Base-by-base conservation (phyloP, 2,113 vertebrate species). In the Myxocyprinus asiaticus region DNA sequence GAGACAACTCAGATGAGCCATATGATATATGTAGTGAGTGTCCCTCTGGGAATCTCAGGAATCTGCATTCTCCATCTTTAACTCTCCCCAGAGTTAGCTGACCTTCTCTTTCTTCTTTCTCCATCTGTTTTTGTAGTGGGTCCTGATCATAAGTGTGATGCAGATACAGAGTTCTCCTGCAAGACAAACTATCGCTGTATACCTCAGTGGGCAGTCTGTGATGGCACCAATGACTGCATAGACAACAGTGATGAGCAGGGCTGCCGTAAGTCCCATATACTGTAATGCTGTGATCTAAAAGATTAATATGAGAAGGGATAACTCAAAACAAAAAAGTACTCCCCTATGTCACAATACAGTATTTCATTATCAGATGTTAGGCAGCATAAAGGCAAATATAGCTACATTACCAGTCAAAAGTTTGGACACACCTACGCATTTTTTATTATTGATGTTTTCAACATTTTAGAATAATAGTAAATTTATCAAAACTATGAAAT, bases 221-320 rank as follows among this genome's bases (percentile, higher is more conserved):
- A 98, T 0, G 95, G 97, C 1, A 82, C 91, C 2, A 84, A 99
- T 4, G 95, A 99, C 90, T 99, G 98, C 89, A 91, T 96, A 85
- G 98, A 99, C 93, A 95, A 95, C 93, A 98, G 95, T 3, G 98
- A 99, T 0, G 98, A 99, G 72, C 93, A 96, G 88, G 91, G 90
- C 87, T 99, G 98, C 84, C 95, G 98, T 99, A 90, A 87, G 92
- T 92, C 81, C 83, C 77, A 53, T 91, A 90, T 65, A 66, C 73
- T n/a, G 55, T 65, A 66, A 76, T n/a, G 55, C 6, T 58, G 50
- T 53, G 90, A 90, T 4, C 82, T 87, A 0, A 85, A 5, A 79
- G 91, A 89, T 42, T 88, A 87, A 0, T 58, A 33, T 56, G 10
- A 56, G 53, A 33, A 33, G 14, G 0, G 87, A 62, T 85, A 89